Evolutionary conservation across 2,888 invertebrate species (phyloP).

Genomic region (Macropis europaea): DNA sequence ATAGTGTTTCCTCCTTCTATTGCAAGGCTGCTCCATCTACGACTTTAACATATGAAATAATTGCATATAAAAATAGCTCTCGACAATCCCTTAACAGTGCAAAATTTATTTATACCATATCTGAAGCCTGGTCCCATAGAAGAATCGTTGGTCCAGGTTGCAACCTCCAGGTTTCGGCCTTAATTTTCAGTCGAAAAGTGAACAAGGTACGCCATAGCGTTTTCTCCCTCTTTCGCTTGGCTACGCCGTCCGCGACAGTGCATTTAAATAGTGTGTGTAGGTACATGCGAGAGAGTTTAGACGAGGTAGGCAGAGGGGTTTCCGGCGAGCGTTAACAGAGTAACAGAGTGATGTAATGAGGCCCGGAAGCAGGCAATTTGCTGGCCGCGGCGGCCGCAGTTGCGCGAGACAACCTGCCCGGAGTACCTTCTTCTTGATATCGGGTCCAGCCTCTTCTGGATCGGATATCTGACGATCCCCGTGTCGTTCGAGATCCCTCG

Average conservation of each 20-base stretch:
- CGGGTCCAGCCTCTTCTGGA: constrained; percentile 65
- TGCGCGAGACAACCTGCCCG: constrained; percentile 79
- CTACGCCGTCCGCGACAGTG: constrained; percentile 60
- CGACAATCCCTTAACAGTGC: too few relatives aligned
- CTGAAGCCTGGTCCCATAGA: too few relatives aligned
- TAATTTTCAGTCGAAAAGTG: not conserved
- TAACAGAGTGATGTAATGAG: constrained; percentile 80
- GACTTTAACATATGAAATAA: too few relatives aligned
- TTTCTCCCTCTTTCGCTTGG: constrained; percentile 57
- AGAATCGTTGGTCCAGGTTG: too few relatives aligned
- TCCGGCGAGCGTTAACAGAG: constrained; percentile 80
- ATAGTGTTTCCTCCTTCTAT: too few relatives aligned
- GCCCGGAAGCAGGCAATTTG: constrained; percentile 80
- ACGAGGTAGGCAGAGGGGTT: constrained; percentile 78
- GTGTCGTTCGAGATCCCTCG: not conserved
- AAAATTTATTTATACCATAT: too few relatives aligned
- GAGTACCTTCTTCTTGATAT: constrained; percentile 70
- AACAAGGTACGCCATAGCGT: constrained; percentile 28
- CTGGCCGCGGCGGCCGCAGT: constrained; percentile 77
- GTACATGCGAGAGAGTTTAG: constrained; percentile 71
- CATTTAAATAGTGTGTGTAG: constrained; percentile 68
- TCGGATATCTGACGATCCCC: constrained; percentile 45
- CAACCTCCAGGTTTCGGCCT: too few relatives aligned
- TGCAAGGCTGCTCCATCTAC: too few relatives aligned
- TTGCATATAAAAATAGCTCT: too few relatives aligned